Base-by-base conservation (phyloP, 2,113 vertebrate species). In the Syngnathoides biaculeatus region DNA sequence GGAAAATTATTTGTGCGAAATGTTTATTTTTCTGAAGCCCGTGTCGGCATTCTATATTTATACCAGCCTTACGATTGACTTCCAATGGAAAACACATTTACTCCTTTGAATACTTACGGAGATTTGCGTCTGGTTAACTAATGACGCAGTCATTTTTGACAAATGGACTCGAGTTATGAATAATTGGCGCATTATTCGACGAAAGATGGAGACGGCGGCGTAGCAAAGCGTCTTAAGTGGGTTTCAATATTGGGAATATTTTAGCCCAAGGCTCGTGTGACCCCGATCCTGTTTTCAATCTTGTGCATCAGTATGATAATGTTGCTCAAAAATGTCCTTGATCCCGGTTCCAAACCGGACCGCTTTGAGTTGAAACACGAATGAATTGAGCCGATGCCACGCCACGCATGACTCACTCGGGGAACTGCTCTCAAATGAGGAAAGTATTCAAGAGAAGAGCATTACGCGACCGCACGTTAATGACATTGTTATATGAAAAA, bases 181-280 rank as follows among this genome's bases (percentile, higher is more conserved):
- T 65, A n/a, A 50, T 30, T 8, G 20, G 19, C 17, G 22, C 17
- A 42, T 63, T 57, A 64, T 57, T 69, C 47, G 8, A 9, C 27
- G 53, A 22, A 70, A 57, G 48, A 62, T 50, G 72, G 22, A 64
- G 47, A 72, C 39, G 35, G 17, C 8, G 10, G 50, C 55, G 22
- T 30, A 27, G 40, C 22, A 50, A 73, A 83, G 78, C 65, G 68
- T 78, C 68, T 59, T 75, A 70, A 81, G 67, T 77, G 77, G 69
- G 57, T 76, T 79, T 80, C 62, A 63, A 70, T 24, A 64, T 77
- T 71, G 70, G 52, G 19, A 75, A 68, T 68, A 11, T 13, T 57
- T 55, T 45, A 55, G 81, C 69, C 56, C 26, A 35, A 73, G 81
- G 77, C 74, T 82, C 83, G 63, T 81, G 81, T 79, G 84, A 83